Evolutionary conservation across 2,888 invertebrate species (phyloP).

Genomic region (Hirtodrosophila trivittata): DNA sequence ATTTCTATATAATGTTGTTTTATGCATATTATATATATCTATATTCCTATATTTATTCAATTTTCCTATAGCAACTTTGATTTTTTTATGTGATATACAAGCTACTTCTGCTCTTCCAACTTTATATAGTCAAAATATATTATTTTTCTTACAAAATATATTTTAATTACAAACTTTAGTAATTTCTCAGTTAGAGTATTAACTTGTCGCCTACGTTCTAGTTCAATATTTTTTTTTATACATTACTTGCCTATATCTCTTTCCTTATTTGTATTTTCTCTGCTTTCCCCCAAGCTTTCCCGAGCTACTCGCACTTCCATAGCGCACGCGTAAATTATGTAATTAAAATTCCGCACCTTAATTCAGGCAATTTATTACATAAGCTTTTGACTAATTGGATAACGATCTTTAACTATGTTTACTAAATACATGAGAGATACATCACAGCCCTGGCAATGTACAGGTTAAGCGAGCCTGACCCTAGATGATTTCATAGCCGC

Average conservation of each 20-base stretch:
- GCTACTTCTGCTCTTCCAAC: too few species aligned
- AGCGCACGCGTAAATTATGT: slow-evolving; percentile 81
- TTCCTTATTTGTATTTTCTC: slow-evolving; percentile 1
- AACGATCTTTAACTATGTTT: slow-evolving; percentile 76
- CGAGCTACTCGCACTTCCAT: not conserved
- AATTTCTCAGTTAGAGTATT: slow-evolving; percentile 24
- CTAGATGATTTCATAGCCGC: slow-evolving; percentile 59
- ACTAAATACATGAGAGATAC: slow-evolving; percentile 66
- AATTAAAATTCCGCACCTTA: slow-evolving; percentile 83
- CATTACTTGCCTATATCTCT: slow-evolving; percentile 45
- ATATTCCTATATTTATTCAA: too few species aligned
- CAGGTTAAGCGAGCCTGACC: slow-evolving; percentile 11
- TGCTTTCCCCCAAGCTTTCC: not conserved
- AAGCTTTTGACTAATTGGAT: slow-evolving; percentile 79
- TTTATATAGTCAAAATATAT: too few species aligned
- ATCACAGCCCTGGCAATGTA: slow-evolving; percentile 24
- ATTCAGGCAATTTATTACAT: slow-evolving; percentile 81
- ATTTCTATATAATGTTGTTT: too few species aligned
- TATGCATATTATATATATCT: too few species aligned
- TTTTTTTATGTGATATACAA: too few species aligned
- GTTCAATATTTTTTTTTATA: slow-evolving; percentile 11
- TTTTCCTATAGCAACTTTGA: too few species aligned
- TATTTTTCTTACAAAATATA: not conserved
- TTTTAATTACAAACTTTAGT: too few species aligned
- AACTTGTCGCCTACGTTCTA: not conserved